Evolutionary conservation across 2,113 vertebrate species (phyloP), one percentile per base, ranked within the genome.

Genomic region (Phaethornis superciliosus): DNA sequence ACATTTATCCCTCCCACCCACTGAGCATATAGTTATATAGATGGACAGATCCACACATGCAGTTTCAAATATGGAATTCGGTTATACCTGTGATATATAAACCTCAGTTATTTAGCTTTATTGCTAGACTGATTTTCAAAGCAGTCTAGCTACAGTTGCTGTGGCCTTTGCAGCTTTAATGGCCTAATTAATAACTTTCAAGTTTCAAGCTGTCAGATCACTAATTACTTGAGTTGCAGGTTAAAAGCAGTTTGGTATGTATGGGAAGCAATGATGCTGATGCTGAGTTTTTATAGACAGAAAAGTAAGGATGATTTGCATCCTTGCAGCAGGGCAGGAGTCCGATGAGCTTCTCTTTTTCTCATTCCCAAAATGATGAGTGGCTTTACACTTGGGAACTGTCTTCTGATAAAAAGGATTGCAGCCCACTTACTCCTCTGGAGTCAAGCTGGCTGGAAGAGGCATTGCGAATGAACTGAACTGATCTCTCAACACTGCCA

Each of bases 111-210:
- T 91, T 87, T 60, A 72, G n/a, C 63, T 89, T 89, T 85, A 89
- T 90, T 91, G 55, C 81, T 81, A 78, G 88, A 90, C 63, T 67
- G 76, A 95, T 88, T 94, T 80, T 83, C 95, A 88, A 90, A 82
- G 49, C 51, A 94, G 44, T 30, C 75, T 28, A 46, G 42, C 68
- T 90, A 40, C 8, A 72, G 71, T 49, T 71, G 54, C 56, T 81
- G 84, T 88, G 91, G 92, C 83, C 86, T 92, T 79, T 93, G 75
- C 90, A 97, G 96, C 94, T 93, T 90, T 93, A 97, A 94, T 90
- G 91, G 93, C 75, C 88, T 91, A 96, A 95, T 97, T 90, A 95
- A 96, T 93, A 96, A 95, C 94, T 46, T 72, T 83, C 51, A 94
- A 85, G 86, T 80, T 83, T 94, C 87, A 89, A 94, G 76, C 65